Percentiles rank a stretch among this genome's conserved stretches.
Conservation (phyloP, 2,797 vertebrate species). For the Margarornis squamiger region DNA sequence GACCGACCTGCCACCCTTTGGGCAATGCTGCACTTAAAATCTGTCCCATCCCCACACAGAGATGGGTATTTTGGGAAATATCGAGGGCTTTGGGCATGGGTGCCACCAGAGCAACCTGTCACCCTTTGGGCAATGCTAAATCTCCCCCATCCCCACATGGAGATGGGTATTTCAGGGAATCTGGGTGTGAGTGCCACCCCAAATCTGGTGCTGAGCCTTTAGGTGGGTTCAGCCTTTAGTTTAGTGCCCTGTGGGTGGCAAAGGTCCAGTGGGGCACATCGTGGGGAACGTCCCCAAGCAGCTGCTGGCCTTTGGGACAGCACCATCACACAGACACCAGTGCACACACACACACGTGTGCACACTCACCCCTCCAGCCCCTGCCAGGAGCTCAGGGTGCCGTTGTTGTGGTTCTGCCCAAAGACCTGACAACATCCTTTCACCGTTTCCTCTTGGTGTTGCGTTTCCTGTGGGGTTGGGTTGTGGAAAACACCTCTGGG, state of each 20-base stretch:
- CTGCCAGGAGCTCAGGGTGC: rapidly evolving
- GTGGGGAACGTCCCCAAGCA: background rate
- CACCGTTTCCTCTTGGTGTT: background rate
- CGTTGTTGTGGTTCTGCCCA: background rate
- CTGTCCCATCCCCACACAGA: background rate
- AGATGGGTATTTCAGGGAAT: background rate
- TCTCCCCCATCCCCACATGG: background rate
- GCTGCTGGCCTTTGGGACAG: background rate
- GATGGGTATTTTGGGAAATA: background rate
- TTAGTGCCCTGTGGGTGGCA: background rate
- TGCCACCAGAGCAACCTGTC: no score
- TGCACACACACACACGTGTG: rapidly evolving
- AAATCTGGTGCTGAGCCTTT: background rate
- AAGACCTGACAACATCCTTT: background rate
- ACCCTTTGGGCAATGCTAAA: background rate
- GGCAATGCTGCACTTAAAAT: background rate
- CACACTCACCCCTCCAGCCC: background rate
- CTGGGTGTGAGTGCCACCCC: background rate
- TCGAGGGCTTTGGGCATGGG: background rate
- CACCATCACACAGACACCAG: rapidly evolving
- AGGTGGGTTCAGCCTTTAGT: background rate
- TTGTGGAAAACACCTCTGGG: rapidly evolving
- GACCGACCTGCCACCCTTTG: background rate
- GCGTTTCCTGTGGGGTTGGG: background rate
- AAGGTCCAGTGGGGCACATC: rapidly evolving